Conservation (phyloP, 2,113 vertebrate species). For the Athene noctua region DNA sequence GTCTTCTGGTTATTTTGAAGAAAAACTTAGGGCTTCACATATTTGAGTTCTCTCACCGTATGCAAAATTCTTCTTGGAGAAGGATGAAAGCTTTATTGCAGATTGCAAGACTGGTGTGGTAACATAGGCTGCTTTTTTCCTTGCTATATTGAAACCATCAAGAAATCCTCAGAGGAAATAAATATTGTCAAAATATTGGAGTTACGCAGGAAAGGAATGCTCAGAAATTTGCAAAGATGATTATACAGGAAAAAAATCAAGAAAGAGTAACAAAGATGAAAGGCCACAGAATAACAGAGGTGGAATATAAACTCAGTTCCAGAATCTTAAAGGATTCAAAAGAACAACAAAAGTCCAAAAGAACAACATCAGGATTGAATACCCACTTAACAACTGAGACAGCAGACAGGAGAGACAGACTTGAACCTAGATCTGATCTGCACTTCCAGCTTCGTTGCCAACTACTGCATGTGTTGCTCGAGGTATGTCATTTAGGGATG, state of each 20-base stretch:
- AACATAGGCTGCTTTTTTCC: neutral
- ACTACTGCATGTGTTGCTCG: neutral
- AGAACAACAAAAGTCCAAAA: neutral
- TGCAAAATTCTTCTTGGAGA: neutral
- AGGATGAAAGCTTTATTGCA: neutral
- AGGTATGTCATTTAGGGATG: no score
- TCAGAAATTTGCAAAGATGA: neutral
- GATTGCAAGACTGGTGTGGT: neutral
- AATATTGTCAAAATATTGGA: constrained; percentile 43
- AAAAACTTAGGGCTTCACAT: neutral
- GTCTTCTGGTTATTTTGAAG: neutral
- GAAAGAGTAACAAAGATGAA: neutral
- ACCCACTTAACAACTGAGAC: neutral
- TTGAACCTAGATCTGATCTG: neutral
- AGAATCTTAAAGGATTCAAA: neutral
- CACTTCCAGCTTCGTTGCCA: neutral
- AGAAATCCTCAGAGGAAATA: constrained; percentile 9
- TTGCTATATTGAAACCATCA: neutral
- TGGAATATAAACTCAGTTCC: neutral
- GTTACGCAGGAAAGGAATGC: neutral
- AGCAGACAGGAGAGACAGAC: neutral
- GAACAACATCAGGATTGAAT: neutral
- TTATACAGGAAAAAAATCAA: neutral
- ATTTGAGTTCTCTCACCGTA: neutral
- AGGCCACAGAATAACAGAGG: neutral